Evolutionary conservation across 2,888 invertebrate species (phyloP).

Genomic region (Lasius platythorax): DNA sequence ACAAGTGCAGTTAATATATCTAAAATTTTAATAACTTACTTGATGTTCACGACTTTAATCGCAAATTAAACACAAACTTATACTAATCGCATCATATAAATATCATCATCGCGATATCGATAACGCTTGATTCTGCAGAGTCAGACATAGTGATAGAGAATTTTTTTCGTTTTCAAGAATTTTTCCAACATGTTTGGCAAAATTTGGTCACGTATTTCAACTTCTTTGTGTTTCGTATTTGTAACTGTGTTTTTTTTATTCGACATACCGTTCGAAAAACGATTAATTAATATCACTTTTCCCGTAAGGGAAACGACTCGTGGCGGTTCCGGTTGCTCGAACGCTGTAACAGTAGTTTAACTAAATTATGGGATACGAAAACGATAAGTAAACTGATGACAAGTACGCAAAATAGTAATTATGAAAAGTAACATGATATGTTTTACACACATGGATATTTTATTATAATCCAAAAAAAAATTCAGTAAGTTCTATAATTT

Average conservation of each 20-base stretch:
- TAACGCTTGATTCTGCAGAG: background rate
- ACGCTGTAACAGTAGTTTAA: background rate
- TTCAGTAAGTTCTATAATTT: background rate
- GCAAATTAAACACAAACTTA: background rate
- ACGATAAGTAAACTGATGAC: background rate
- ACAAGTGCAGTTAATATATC: background rate
- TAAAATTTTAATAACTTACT: background rate
- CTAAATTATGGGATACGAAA: background rate
- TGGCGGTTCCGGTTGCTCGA: background rate
- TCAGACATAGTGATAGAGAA: background rate
- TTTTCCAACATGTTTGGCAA: background rate
- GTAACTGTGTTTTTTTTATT: background rate
- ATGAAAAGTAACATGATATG: background rate
- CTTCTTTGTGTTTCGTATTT: background rate
- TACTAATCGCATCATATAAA: background rate
- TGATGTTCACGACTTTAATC: background rate
- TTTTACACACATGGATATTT: background rate
- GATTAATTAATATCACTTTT: background rate
- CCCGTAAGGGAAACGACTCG: background rate
- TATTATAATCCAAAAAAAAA: background rate
- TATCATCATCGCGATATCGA: background rate
- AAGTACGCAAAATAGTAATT: conserved; percentile 12
- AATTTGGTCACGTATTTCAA: conserved; percentile 4
- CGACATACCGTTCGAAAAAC: background rate
- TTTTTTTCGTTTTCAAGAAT: background rate